A percentile compares a stretch with the other conserved stretches of the same genome.
Evolutionary conservation across 2,888 invertebrate genomes (phyloP).

Genomic region (Cosmopolites sordidus): DNA sequence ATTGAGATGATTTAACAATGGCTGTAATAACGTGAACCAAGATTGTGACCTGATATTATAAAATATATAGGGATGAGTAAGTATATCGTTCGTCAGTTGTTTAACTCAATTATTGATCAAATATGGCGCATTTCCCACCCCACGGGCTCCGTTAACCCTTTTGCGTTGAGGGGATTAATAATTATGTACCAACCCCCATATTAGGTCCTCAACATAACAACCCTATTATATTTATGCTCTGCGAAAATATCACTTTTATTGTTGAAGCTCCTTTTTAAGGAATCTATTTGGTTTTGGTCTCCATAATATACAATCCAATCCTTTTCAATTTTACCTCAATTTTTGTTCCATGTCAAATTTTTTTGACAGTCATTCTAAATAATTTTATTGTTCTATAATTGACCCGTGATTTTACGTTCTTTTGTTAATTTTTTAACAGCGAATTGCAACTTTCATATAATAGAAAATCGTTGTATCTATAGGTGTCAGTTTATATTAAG

Average conservation of each 20-base stretch:
- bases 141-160: slow-evolving; percentile 49
- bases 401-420: slow-evolving; percentile 21
- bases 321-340: slow-evolving; percentile 29
- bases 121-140: slow-evolving; percentile 50
- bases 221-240: slow-evolving; percentile 45
- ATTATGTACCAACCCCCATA: slow-evolving; percentile 49
- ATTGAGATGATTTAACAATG: too few species aligned
- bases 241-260: slow-evolving; percentile 41
- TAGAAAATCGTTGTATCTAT: slow-evolving; percentile 17
- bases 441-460: slow-evolving; percentile 16
- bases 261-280: slow-evolving; percentile 35
- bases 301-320: slow-evolving; percentile 30
- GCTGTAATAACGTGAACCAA: not conserved
- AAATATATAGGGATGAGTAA: slow-evolving; percentile 40
- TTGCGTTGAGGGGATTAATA: slow-evolving; percentile 48
- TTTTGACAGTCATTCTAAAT: slow-evolving; percentile 27
- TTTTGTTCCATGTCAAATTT: slow-evolving; percentile 22
- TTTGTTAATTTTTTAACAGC: slow-evolving; percentile 20
- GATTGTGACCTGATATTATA: slow-evolving; percentile 35
- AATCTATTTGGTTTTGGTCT: slow-evolving; percentile 34
- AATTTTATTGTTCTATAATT: slow-evolving; percentile 28
- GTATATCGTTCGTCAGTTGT: slow-evolving; percentile 49
- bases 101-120: slow-evolving; percentile 52
- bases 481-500: slow-evolving; percentile 20
- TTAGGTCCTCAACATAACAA: slow-evolving; percentile 47